These are phyloP conservation scores for Agelaius tricolor DNA, from an alignment of 2,113 vertebrate genomes.

Conservation along the genomic window DNA sequence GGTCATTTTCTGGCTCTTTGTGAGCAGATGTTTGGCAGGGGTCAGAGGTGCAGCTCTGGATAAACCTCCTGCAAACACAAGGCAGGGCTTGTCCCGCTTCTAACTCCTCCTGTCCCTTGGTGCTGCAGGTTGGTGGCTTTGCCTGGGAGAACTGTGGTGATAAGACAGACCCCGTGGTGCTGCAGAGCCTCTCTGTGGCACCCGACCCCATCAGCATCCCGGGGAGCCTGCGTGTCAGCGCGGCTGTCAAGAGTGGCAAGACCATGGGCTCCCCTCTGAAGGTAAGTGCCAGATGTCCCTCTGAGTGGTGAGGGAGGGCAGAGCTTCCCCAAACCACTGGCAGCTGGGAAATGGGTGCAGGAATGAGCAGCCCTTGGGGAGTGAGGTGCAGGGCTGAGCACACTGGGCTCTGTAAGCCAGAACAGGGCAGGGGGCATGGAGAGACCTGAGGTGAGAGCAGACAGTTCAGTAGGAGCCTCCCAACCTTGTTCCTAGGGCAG, in stretches of 20 bases:
- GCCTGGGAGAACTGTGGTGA: constrained; percentile 78
- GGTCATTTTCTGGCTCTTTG: not conserved
- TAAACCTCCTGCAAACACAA: not conserved
- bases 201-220: constrained; percentile 76
- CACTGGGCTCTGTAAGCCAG: not conserved
- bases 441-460: not conserved
- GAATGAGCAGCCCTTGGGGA: not conserved
- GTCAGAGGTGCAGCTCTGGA: not conserved
- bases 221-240: constrained; percentile 57
- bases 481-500: not conserved
- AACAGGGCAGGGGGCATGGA: accelerated
- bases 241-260: not conserved
- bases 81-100: not conserved
- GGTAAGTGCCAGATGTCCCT: constrained; percentile 33
- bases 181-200: constrained; percentile 69
- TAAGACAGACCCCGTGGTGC: constrained; percentile 56
- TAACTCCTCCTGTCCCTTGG: not conserved
- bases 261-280: constrained; percentile 61
- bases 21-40: not conserved
- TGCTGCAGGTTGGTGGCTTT: constrained; percentile 57
- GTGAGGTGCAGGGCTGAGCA: not conserved
- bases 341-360: not conserved
- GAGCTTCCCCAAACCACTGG: not conserved
- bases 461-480: not conserved
- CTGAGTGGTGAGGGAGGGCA: not conserved